Evolutionary conservation across 2,888 invertebrate species (phyloP).

Genomic region (Cheilosia vernalis): DNA sequence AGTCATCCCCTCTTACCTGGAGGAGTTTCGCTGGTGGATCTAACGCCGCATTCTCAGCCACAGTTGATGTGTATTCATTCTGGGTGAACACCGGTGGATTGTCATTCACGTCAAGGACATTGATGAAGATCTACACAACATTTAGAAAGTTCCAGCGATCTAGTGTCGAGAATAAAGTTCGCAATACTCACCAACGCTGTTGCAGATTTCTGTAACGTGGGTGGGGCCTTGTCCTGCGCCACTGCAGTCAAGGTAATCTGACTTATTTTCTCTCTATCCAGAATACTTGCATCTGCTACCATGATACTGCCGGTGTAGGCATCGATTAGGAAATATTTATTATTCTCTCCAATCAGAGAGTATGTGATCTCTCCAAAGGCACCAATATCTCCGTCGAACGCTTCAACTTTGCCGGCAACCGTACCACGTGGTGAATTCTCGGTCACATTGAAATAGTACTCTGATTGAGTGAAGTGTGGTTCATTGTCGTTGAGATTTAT

Average conservation of each 20-base stretch:
- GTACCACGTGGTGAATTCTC: constrained; percentile 91
- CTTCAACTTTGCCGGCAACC: constrained; percentile 88
- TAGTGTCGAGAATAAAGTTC: not conserved
- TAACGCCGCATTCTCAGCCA: constrained; percentile 92
- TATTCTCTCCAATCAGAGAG: constrained; percentile 89
- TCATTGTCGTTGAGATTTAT: constrained; percentile 94
- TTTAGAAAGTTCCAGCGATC: not conserved
- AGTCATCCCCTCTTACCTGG: constrained; percentile 89
- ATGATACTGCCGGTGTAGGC: constrained; percentile 89
- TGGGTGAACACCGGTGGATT: constrained; percentile 92
- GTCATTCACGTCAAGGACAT: constrained; percentile 94
- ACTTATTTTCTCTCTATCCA: constrained; percentile 91
- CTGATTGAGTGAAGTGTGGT: constrained; percentile 88
- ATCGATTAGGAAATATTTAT: constrained; percentile 89
- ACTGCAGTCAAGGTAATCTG: constrained; percentile 90
- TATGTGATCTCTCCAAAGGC: constrained; percentile 91
- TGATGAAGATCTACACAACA: constrained; percentile 87
- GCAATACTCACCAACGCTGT: constrained; percentile 87
- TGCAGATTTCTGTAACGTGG: constrained; percentile 87
- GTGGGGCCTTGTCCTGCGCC: constrained; percentile 91
- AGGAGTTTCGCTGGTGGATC: constrained; percentile 92
- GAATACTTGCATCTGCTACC: constrained; percentile 88
- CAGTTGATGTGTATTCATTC: constrained; percentile 89
- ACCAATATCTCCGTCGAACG: constrained; percentile 91
- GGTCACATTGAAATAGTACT: constrained; percentile 88